Base-by-base conservation (phyloP, 2,888 invertebrate genomes). In the Polia nebulosa region DNA sequence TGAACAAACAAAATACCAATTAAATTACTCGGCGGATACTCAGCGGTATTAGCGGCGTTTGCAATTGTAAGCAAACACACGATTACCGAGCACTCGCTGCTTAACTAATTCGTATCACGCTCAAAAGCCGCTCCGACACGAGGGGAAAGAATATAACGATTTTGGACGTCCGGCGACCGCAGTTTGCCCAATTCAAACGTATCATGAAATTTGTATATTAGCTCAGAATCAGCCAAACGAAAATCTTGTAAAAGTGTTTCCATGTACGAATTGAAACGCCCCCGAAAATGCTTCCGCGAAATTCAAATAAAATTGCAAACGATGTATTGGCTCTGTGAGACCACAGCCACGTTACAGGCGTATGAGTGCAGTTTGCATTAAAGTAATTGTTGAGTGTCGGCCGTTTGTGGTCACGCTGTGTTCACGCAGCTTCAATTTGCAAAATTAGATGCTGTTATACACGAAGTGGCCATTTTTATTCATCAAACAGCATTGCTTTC, bases 91-190 rank as follows among this genome's bases (percentile, higher is more conserved):
- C 85, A 89, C 89, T 92, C 89, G 88, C 87, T 90, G 92, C 89
- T 92, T 92, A 88, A 91, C 91, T 94, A 93, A 94, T 94, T 93
- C 91, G 86, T 89, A 91, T 89, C 89, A 90, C 89, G 88, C 85
- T 88, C 91, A 90, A 91, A 88, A 90, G 84, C 79, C 82, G 86
- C 87, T 89, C 78, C 82, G 88, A 86, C 86, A 84, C 84, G 80
- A 82, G 76, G 72, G 82, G 84, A 88, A 86, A 86, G 82, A 87
- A 90, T 90, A 90, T 90, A 88, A 87, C 87, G 86, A 85, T 83
- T 80, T 80, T 67, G 82, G 90, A 88, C 80, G 87, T 84, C 84
- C 84, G 81, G 64, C 68, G 73, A 81, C 86, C 83, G 64, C 82
- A 87, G 88, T 88, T 90, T 86, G 85, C 78, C 86, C 89, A 90